These are phyloP conservation scores for Drosophila ambigua DNA, from an alignment of 1,140 invertebrate species.

Conservation along the genomic window DNA sequence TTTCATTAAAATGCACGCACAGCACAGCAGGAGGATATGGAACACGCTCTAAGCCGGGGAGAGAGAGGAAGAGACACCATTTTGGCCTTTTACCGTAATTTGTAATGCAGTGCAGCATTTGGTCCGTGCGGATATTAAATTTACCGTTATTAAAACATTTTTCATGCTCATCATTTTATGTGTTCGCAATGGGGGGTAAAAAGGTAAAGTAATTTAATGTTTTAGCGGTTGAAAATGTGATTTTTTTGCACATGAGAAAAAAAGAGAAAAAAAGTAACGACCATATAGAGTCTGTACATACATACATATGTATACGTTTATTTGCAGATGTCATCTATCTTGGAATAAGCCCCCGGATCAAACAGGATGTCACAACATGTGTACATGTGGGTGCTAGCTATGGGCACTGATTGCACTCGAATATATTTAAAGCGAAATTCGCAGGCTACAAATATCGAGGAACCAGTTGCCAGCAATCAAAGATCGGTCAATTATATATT, in stretches of 20 bases:
- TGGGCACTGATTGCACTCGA: no score
- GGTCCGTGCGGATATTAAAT: constrained; percentile 31
- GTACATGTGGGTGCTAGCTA: no score
- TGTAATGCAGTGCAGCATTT: constrained; percentile 19
- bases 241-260: constrained; percentile 6
- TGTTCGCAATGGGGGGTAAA: neutral
- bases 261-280: neutral
- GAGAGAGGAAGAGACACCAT: no score
- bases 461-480: no score
- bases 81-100: constrained; percentile 25
- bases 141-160: constrained; percentile 46
- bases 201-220: neutral
- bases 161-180: constrained; percentile 18
- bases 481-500: neutral
- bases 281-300: no score
- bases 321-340: no score
- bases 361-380: no score
- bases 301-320: neutral
- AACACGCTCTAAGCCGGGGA: no score
- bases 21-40: neutral
- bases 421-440: no score
- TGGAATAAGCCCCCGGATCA: no score
- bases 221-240: constrained; percentile 1
- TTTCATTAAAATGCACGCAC: constrained; percentile 44
- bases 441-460: no score